These are phyloP conservation scores for Aphelenchoides avenae DNA, from an alignment of 1,140 invertebrate species.

Conservation along the genomic window DNA sequence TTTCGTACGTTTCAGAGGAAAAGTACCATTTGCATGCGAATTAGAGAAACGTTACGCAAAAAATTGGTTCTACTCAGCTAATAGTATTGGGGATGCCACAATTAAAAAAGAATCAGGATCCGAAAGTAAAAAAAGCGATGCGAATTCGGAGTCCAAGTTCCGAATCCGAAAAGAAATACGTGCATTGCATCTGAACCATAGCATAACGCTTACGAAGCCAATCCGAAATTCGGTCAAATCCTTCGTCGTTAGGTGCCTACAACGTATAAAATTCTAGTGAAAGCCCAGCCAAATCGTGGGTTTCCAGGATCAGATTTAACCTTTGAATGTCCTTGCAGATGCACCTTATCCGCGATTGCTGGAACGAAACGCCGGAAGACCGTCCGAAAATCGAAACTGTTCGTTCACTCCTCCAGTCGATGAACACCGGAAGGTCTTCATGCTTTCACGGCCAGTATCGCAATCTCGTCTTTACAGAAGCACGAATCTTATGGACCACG, in stretches of 20 bases:
- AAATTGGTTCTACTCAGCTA: slow-evolving; percentile 7
- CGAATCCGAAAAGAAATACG: background rate
- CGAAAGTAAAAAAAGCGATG: background rate
- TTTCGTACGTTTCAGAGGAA: slow-evolving; percentile 12
- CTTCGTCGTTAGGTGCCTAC: too few relatives aligned
- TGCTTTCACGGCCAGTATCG: too few relatives aligned
- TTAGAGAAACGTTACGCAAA: too few relatives aligned
- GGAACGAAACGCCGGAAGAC: slow-evolving; percentile 41
- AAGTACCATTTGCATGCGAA: too few relatives aligned
- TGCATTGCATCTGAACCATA: background rate
- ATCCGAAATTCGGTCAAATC: background rate
- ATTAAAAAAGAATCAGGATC: background rate
- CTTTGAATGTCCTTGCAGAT: too few relatives aligned
- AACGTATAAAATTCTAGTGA: too few relatives aligned
- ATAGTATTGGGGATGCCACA: slow-evolving; percentile 1
- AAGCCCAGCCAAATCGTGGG: too few relatives aligned
- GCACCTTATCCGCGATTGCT: slow-evolving; percentile 46
- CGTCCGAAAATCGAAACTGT: slow-evolving; percentile 38
- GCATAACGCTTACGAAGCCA: background rate
- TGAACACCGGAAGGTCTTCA: slow-evolving; percentile 30
- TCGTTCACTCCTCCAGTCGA: slow-evolving; percentile 23
- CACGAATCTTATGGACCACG: slow-evolving; percentile 79
- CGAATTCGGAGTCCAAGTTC: background rate
- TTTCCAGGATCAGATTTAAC: too few relatives aligned
- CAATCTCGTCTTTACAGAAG: slow-evolving; percentile 63